phyloP scores from a whole-genome alignment of 2,113 vertebrate species.

The Clarias gariepinus region DNA sequence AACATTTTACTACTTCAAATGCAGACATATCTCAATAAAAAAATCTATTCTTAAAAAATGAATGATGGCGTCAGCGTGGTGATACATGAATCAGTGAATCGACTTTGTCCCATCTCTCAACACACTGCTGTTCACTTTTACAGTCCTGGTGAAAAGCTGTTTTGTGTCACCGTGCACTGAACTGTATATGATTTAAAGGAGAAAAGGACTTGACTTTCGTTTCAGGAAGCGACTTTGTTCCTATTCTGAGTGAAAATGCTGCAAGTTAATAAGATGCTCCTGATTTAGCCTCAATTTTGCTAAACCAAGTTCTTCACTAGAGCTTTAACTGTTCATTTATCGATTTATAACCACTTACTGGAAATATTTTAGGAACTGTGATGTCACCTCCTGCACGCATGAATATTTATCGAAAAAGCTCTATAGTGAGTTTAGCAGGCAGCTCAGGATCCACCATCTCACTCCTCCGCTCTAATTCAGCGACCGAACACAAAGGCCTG shows the following conservation, averaged over 20 bases:
- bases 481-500: constrained; percentile 16
- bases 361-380: neutral
- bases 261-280: no score
- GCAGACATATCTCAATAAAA: no score
- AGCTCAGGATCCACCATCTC: constrained; percentile 28
- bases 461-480: constrained; percentile 24
- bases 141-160: no score
- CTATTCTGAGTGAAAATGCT: neutral
- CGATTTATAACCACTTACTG: neutral
- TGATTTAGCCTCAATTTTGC: no score
- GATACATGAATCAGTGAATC: no score
- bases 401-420: neutral
- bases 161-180: no score
- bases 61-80: no score
- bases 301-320: neutral
- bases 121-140: no score
- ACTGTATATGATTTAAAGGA: no score
- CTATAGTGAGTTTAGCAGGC: constrained; percentile 7
- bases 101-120: no score
- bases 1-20: no score
- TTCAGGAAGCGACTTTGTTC: neutral
- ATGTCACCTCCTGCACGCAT: neutral
- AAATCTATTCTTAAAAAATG: no score
- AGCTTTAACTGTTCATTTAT: neutral
- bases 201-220: neutral